phyloP scores from a whole-genome alignment of 1,140 invertebrate genomes.

The Hermatobates lingyangjiaoensis region DNA sequence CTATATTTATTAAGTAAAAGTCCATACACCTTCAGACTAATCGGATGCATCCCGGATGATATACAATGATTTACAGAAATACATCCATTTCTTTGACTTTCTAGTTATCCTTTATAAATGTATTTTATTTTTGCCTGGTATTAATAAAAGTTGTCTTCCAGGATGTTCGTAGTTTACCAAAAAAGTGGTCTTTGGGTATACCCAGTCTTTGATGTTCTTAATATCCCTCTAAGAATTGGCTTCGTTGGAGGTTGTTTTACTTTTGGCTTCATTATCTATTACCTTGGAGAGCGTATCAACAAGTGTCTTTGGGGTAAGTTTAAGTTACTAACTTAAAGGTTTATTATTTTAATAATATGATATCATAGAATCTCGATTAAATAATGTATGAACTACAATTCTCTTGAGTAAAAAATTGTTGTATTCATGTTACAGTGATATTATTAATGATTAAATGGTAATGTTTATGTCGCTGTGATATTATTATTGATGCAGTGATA shows the following conservation, averaged over 20 bases:
- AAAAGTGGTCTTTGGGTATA: conserved; percentile 69
- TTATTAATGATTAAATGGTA: too few species aligned
- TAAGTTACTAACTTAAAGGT: too few species aligned
- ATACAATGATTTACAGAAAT: neutral
- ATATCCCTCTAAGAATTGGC: conserved; percentile 40
- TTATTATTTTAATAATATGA: too few species aligned
- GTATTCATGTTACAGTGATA: too few species aligned
- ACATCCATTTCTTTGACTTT: neutral
- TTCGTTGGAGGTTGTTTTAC: conserved; percentile 45
- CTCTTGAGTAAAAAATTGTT: too few species aligned
- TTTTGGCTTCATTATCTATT: conserved; percentile 39
- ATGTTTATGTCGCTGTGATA: too few species aligned
- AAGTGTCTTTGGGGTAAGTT: conserved; percentile 46
- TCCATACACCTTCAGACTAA: neutral
- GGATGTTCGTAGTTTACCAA: conserved; percentile 51
- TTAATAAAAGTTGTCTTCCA: conserved; percentile 19
- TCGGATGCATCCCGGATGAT: neutral
- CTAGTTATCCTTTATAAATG: neutral
- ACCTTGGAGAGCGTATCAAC: conserved; percentile 48
- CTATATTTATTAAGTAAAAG: neutral
- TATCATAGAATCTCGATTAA: too few species aligned
- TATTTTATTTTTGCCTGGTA: conserved; percentile 6
- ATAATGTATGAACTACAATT: too few species aligned
- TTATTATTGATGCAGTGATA: too few species aligned
- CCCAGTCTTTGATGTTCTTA: conserved; percentile 56